Evolutionary conservation across 2,113 vertebrate species (phyloP).

Genomic region (Polypterus bichir): DNA sequence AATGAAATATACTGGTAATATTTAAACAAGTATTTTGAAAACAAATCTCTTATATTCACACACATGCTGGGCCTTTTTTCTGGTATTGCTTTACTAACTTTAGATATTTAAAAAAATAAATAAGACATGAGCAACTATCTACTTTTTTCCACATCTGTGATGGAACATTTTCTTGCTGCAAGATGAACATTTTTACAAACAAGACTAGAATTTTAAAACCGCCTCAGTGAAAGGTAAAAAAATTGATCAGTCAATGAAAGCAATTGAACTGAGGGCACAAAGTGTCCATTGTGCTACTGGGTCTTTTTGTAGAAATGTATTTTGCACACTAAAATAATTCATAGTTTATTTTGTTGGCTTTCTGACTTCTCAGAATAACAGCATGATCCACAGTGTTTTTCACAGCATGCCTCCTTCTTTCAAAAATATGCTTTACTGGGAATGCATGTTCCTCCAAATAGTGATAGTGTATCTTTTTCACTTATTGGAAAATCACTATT

Average conservation of each 20-base stretch:
- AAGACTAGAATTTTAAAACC: conserved; percentile 48
- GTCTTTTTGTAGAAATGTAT: conserved; percentile 62
- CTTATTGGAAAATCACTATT: conserved; percentile 54
- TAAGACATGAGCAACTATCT: no score
- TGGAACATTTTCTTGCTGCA: no score
- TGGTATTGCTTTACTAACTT: no score
- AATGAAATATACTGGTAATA: no score
- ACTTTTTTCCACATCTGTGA: no score
- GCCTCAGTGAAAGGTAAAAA: conserved; percentile 58
- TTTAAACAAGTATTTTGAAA: no score
- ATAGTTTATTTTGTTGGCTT: conserved; percentile 57
- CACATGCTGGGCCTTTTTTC: no score
- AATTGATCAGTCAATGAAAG: conserved; percentile 59
- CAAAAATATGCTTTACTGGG: conserved; percentile 49
- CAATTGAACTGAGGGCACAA: conserved; percentile 63
- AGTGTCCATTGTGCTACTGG: conserved; percentile 50
- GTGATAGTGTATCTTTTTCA: conserved; percentile 45
- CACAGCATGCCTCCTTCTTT: conserved; percentile 55
- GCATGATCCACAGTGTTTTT: conserved; percentile 62
- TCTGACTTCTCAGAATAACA: conserved; percentile 54
- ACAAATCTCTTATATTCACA: no score
- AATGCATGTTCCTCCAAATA: conserved; percentile 49
- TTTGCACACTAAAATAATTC: conserved; percentile 64
- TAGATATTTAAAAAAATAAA: no score
- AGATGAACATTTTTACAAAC: background rate